phyloP scores from a whole-genome alignment of 2,113 vertebrate genomes.

The Papio anubis region DNA sequence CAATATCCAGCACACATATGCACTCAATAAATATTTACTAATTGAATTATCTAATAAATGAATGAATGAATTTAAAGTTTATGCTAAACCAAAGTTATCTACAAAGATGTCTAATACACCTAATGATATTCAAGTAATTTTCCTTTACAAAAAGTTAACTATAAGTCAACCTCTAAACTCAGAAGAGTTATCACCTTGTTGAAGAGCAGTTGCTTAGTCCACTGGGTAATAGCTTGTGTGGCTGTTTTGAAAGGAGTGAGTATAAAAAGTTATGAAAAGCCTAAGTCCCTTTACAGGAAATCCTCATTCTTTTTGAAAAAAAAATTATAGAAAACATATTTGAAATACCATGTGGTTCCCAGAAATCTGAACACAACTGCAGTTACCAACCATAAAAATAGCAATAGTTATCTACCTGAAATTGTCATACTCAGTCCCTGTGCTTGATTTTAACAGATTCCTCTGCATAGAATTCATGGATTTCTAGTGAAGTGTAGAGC shows the following conservation, averaged over 20 bases:
- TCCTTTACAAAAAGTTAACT: not conserved
- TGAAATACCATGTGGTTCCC: not conserved
- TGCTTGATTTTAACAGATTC: not conserved
- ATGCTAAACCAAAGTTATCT: constrained; percentile 8
- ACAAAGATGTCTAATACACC: not conserved
- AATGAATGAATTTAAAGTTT: not conserved
- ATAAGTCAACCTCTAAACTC: not conserved
- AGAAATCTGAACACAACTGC: not conserved
- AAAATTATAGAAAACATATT: not conserved
- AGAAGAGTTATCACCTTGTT: not conserved
- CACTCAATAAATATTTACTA: not conserved
- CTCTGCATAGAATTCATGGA: not conserved
- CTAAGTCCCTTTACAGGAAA: not conserved
- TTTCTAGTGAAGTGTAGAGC: not conserved
- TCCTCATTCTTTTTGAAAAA: not conserved
- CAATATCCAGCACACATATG: not conserved
- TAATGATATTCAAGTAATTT: not conserved
- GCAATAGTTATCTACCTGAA: not conserved
- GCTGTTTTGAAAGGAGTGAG: not conserved
- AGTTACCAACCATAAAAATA: not conserved
- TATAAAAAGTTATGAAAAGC: not conserved
- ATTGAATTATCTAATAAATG: not conserved
- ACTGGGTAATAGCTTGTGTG: not conserved
- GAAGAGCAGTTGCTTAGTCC: not conserved
- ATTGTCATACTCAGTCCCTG: not conserved